phyloP scores from a whole-genome alignment of 2,888 invertebrate species.

The Perizoma flavofasciatum region DNA sequence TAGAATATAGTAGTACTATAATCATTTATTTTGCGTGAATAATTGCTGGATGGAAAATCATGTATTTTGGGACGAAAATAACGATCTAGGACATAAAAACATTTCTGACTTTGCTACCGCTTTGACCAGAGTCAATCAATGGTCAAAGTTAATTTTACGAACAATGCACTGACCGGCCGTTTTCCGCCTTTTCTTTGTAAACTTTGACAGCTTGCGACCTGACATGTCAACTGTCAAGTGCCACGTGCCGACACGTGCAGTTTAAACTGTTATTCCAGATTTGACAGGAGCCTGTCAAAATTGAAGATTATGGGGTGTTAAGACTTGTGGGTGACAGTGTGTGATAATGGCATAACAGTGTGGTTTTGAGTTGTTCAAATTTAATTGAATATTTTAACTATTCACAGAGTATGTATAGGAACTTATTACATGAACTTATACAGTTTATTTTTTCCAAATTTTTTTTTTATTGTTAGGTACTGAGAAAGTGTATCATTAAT shows the following conservation, averaged over 20 bases:
- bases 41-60: no score
- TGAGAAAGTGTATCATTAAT: no score
- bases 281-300: slow-evolving; percentile 70
- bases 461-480: neutral
- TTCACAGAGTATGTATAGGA: neutral
- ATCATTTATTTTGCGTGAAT: no score
- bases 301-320: slow-evolving; percentile 49
- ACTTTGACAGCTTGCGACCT: slow-evolving; percentile 62
- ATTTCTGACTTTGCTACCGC: slow-evolving; percentile 21
- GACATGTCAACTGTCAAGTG: slow-evolving; percentile 65
- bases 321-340: slow-evolving; percentile 52
- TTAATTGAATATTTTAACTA: slow-evolving; percentile 36
- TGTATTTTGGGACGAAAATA: no score
- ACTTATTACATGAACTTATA: no score
- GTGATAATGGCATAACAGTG: slow-evolving; percentile 39
- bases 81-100: no score
- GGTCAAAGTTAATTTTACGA: slow-evolving; percentile 60
- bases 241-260: slow-evolving; percentile 75
- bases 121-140: slow-evolving; percentile 40
- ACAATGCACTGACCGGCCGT: slow-evolving; percentile 59
- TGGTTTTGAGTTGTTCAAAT: slow-evolving; percentile 41
- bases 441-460: no score
- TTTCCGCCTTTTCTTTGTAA: slow-evolving; percentile 56
- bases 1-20: no score
- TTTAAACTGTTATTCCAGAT: slow-evolving; percentile 61